Percentiles rank a stretch among this genome's conserved stretches.
phyloP scores from a whole-genome alignment of 53 echinoderm and acorn worm species.

The Pentamera pediparva region DNA sequence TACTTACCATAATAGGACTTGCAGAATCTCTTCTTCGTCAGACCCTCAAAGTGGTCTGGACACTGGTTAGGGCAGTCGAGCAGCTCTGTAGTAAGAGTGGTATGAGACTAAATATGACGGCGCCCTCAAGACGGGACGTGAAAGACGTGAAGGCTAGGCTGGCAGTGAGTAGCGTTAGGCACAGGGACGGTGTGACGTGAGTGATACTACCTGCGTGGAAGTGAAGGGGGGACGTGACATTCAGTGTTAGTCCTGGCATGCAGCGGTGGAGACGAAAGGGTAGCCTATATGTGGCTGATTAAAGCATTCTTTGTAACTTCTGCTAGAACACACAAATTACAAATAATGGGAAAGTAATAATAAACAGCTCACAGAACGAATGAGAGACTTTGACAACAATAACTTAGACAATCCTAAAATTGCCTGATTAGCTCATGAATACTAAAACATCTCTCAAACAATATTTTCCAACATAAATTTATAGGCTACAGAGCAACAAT shows the following conservation, averaged over 20 bases:
- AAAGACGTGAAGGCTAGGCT: not conserved
- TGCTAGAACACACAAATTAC: no score
- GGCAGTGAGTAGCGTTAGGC: slow-evolving; percentile 19
- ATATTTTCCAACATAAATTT: no score
- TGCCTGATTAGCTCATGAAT: no score
- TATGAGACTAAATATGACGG: not conserved
- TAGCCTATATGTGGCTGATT: not conserved
- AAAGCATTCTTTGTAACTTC: no score
- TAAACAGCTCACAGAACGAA: no score
- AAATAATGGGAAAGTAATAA: no score
- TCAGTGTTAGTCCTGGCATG: not conserved
- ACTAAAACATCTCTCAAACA: no score
- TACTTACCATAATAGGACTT: slow-evolving; percentile 37
- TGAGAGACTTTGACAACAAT: no score
- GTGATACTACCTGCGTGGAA: slow-evolving; percentile 15
- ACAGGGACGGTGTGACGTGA: not conserved
- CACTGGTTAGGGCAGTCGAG: slow-evolving; percentile 6
- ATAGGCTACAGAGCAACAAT: no score
- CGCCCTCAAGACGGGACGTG: not conserved
- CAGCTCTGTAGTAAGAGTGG: slow-evolving; percentile 3
- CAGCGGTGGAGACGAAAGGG: not conserved
- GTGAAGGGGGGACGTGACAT: not conserved
- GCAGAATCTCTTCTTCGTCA: slow-evolving; percentile 26
- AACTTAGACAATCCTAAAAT: no score
- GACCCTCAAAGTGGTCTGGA: not conserved